Conservation (phyloP, 1,140 invertebrate genomes). For the Hestina assimilis region DNA sequence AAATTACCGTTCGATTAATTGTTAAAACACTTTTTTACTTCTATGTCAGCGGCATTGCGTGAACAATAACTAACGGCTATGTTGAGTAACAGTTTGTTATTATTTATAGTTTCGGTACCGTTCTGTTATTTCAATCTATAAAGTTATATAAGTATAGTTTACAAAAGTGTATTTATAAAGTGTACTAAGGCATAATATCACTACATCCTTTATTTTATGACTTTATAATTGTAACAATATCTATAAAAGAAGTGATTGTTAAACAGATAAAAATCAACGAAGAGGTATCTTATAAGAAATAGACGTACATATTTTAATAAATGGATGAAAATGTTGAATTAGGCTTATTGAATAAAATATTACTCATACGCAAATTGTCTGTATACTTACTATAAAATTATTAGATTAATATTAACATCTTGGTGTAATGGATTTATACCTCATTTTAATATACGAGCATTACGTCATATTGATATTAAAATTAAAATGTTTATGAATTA, state of each 20-base stretch:
- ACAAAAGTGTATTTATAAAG: no score
- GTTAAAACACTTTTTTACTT: no score
- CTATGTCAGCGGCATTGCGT: no score
- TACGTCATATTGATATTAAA: constrained; percentile 28
- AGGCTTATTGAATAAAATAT: constrained; percentile 54
- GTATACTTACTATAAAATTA: constrained; percentile 44
- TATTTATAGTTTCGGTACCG: not conserved
- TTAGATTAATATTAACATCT: constrained; percentile 43
- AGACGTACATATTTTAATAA: constrained; percentile 64
- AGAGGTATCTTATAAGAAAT: constrained; percentile 60
- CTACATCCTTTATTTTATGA: no score
- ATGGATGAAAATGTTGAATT: constrained; percentile 53
- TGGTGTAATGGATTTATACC: constrained; percentile 57
- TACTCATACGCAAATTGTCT: constrained; percentile 53
- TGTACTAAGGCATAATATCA: no score
- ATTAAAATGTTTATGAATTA: constrained; percentile 31
- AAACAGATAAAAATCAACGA: constrained; percentile 51
- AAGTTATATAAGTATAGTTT: no score
- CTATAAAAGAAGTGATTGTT: constrained; percentile 14
- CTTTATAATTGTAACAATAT: constrained; percentile 13
- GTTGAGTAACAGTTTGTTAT: not conserved
- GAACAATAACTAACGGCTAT: constrained; percentile 3
- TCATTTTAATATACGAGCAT: constrained; percentile 40
- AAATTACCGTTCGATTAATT: no score
- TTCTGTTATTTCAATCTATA: not conserved